Base-by-base conservation (phyloP, 2,113 vertebrate species). In the Rhinolophus sinicus region DNA sequence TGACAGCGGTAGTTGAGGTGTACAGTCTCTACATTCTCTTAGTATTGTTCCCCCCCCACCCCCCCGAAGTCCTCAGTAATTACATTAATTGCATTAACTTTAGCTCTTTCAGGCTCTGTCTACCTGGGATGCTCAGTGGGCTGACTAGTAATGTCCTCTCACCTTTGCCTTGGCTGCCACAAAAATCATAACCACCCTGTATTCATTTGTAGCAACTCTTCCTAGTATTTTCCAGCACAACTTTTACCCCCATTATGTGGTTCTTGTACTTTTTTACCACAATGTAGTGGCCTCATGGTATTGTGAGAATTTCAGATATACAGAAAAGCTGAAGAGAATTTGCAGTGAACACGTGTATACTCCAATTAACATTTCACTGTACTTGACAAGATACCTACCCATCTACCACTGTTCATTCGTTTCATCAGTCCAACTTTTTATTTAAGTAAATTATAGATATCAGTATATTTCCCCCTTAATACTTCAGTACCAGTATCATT, bases 231-330 rank as follows among this genome's bases (percentile, higher is more conserved):
- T 54, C 56, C 13, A 35, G 24, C 13, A 94, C 70, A 83, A 21
- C 26, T 78, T 73, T 38, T 5, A 67, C 14, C 21, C 58, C 28
- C 33, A 22, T 38, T 21, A 69, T 12, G 4, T 30, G 24, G 33
- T 69, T 86, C 8, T n/a, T 84, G 0, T 80, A 58, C 60, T 67
- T 65, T 50, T 16, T 85, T 67, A 72, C 35, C 88, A 62, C 62
- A 47, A 58, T 65, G n/a, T 73, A 28, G 65, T 58, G 28, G 30
- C 47, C 64, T 56, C 65, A 3, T 80, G 24, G 26, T 70, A 47
- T 50, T 58, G 47, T 67, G 15, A 82, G 56, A 95, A 70, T 92
- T 94, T 78, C 70, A 95, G 40, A 64, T 33, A 44, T 38, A 90
- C 18, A 82, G 38, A 91, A 78, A 83, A 90, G 38, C 26, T 91